Percentiles rank a stretch among this genome's conserved stretches.
These are phyloP conservation scores for Pangasianodon gigas DNA, from an alignment of 2,113 vertebrate genomes.

Conservation along the genomic window DNA sequence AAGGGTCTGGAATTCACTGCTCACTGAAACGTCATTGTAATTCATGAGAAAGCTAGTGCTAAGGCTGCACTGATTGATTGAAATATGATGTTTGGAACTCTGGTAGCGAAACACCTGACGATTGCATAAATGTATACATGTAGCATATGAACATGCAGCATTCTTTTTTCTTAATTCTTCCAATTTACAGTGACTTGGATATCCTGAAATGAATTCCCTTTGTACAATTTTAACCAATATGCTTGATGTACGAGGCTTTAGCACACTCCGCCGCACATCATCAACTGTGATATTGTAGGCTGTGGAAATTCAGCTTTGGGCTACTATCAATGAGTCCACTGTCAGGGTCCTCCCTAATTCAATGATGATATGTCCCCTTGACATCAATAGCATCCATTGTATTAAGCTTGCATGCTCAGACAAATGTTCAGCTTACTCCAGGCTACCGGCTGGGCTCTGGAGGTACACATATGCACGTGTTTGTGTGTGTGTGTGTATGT, in stretches of 20 bases:
- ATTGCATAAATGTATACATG: conserved; percentile 1
- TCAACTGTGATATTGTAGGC: conserved; percentile 7
- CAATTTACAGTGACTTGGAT: not conserved
- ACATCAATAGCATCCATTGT: conserved; percentile 52
- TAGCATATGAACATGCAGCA: not conserved
- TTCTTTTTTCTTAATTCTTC: not conserved
- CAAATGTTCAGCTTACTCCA: conserved; percentile 49
- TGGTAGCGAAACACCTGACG: not conserved
- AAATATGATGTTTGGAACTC: not conserved
- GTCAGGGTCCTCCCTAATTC: conserved; percentile 1
- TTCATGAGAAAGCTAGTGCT: not conserved
- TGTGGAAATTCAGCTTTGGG: conserved; percentile 18
- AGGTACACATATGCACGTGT: not conserved
- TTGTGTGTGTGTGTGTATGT: conserved; percentile 33
- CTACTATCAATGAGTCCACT: conserved; percentile 25
- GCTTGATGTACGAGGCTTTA: conserved; percentile 22
- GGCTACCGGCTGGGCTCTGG: conserved; percentile 42
- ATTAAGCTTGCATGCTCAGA: conserved; percentile 48
- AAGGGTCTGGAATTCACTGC: not conserved
- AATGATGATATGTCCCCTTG: conserved; percentile 15
- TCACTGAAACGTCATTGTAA: not conserved
- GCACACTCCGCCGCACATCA: not conserved
- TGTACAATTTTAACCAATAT: not conserved
- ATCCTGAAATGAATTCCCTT: not conserved
- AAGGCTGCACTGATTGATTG: not conserved